These are phyloP conservation scores for Agriotes lineatus DNA, from an alignment of 2,888 invertebrate genomes.

Conservation along the genomic window DNA sequence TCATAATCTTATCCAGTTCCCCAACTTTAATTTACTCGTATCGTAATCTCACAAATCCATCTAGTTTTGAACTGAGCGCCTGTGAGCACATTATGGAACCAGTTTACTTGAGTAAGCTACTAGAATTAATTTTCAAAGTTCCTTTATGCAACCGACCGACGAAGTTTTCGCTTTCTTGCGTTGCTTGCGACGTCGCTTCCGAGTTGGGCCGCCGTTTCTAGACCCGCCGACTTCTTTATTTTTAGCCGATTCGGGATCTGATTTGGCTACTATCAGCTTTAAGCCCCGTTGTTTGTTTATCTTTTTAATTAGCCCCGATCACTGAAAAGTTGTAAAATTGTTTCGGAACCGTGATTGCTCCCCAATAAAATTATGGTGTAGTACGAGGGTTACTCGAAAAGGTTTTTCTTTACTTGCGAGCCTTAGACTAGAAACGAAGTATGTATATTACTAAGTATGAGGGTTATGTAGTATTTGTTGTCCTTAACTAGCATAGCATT, in stretches of 20 bases:
- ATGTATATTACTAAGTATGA: too few relatives aligned
- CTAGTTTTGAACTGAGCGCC: conserved; percentile 25
- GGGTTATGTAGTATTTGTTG: too few relatives aligned
- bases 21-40: conserved; percentile 22
- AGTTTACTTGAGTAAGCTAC: conserved; percentile 25
- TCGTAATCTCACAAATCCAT: conserved; percentile 17
- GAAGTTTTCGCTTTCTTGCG: conserved; percentile 3
- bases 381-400: too few relatives aligned
- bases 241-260: not conserved
- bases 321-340: too few relatives aligned
- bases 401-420: too few relatives aligned
- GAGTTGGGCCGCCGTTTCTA: not conserved
- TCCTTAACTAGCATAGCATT: too few relatives aligned
- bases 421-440: too few relatives aligned
- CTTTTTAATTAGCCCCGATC: too few relatives aligned
- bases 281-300: too few relatives aligned
- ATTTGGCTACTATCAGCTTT: too few relatives aligned
- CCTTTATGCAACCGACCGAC: conserved; percentile 22
- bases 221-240: not conserved
- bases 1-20: conserved; percentile 22
- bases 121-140: conserved; percentile 25
- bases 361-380: too few relatives aligned
- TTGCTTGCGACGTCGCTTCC: not conserved
- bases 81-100: conserved; percentile 23
- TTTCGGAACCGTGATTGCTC: too few relatives aligned